These are phyloP conservation scores for Eciton burchellii DNA, from an alignment of 1,140 invertebrate genomes.

Conservation along the genomic window DNA sequence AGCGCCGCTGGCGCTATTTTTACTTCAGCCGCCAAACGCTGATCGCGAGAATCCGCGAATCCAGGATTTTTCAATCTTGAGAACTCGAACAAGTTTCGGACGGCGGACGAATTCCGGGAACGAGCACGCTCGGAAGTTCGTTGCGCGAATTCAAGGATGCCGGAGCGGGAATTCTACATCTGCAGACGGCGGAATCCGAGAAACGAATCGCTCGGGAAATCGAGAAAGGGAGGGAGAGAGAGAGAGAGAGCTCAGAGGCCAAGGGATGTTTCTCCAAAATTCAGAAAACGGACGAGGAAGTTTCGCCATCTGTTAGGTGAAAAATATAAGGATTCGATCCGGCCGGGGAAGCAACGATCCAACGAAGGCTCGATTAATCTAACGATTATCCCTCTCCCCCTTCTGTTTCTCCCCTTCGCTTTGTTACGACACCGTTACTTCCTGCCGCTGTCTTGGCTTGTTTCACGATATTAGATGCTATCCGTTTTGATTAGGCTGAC, in stretches of 20 bases:
- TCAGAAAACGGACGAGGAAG: neutral
- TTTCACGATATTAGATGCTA: constrained; percentile 70
- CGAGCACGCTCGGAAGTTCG: too few relatives aligned
- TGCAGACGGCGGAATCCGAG: neutral
- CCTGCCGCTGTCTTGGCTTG: constrained; percentile 27
- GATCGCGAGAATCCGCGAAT: neutral
- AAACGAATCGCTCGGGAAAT: neutral
- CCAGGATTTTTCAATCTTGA: neutral
- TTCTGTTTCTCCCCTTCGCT: constrained; percentile 23
- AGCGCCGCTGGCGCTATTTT: constrained; percentile 6
- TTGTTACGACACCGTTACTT: constrained; percentile 37
- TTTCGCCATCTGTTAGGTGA: constrained; percentile 6
- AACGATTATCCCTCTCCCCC: constrained; percentile 28
- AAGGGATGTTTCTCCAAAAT: too few relatives aligned
- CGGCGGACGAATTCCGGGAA: neutral
- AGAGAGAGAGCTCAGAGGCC: neutral
- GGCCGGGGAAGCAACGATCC: neutral
- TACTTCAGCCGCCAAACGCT: neutral
- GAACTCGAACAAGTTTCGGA: neutral
- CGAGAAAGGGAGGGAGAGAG: too few relatives aligned
- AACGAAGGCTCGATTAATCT: constrained; percentile 43
- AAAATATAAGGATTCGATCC: neutral
- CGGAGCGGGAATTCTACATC: neutral
- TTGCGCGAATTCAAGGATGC: neutral
- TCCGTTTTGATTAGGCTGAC: constrained; percentile 70